phyloP scores from a whole-genome alignment of 2,888 invertebrate species.

The Sericinus montela region DNA sequence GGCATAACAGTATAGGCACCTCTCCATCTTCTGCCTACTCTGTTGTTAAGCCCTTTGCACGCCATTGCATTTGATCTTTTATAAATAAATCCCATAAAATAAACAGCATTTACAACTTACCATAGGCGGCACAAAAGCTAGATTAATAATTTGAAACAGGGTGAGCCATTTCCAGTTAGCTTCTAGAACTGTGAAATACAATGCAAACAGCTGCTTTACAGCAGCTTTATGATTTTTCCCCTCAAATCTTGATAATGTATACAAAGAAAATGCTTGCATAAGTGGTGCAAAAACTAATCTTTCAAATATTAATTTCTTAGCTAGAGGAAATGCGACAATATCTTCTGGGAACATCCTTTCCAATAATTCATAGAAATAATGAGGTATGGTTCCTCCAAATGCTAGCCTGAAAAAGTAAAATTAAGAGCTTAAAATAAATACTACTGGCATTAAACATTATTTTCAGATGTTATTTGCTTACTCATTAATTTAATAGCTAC shows the following conservation, averaged over 20 bases:
- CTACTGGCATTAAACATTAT: too few relatives aligned
- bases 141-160: constrained; percentile 85
- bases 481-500: too few relatives aligned
- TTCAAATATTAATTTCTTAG: constrained; percentile 84
- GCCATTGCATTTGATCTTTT: too few relatives aligned
- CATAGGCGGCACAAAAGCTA: constrained; percentile 88
- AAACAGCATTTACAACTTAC: constrained; percentile 73
- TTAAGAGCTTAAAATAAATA: too few relatives aligned
- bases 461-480: too few relatives aligned
- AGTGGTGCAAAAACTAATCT: constrained; percentile 85
- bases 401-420: constrained; percentile 75
- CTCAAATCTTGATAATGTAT: constrained; percentile 86
- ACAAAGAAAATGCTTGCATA: constrained; percentile 86
- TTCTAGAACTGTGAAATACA: constrained; percentile 83
- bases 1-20: too few relatives aligned
- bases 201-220: constrained; percentile 78
- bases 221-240: constrained; percentile 85
- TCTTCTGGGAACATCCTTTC: constrained; percentile 81
- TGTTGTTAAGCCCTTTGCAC: too few relatives aligned
- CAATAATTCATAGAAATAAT: constrained; percentile 85
- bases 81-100: too few relatives aligned
- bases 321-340: constrained; percentile 71
- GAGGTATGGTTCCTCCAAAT: constrained; percentile 90
- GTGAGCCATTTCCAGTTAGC: constrained; percentile 90
- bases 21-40: too few relatives aligned